Conservation (phyloP, 2,888 invertebrate species). For the Cephus runcator region DNA sequence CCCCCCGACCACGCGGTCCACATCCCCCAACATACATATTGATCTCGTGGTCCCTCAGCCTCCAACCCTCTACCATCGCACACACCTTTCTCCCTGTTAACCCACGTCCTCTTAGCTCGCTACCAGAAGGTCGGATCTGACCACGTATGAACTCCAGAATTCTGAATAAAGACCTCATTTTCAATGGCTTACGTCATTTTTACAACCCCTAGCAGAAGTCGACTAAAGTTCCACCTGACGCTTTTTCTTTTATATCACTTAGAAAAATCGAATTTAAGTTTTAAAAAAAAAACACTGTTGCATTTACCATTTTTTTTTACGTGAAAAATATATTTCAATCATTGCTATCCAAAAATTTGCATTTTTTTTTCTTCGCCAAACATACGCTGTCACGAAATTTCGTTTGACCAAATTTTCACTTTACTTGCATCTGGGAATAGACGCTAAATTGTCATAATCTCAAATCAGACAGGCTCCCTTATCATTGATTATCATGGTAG, state of each 20-base stretch:
- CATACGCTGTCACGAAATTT: too few relatives aligned
- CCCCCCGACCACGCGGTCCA: conserved; percentile 63
- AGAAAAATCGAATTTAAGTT: not conserved
- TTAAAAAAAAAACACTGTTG: not conserved
- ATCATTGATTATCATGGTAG: too few relatives aligned
- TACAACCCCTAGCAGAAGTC: not conserved
- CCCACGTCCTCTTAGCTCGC: conserved; percentile 21
- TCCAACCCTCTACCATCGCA: conserved; percentile 27
- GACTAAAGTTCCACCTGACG: not conserved
- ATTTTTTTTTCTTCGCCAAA: too few relatives aligned
- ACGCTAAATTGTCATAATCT: too few relatives aligned
- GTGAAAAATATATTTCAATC: too few relatives aligned
- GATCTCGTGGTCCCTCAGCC: conserved; percentile 63
- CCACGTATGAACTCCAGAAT: conserved; percentile 28
- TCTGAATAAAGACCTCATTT: not conserved
- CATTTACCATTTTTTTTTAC: not conserved
- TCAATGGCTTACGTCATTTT: not conserved
- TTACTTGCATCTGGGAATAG: too few relatives aligned
- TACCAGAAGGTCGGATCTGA: conserved; percentile 43
- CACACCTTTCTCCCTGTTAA: conserved; percentile 22
- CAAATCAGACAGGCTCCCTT: too few relatives aligned
- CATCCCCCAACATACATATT: conserved; percentile 66
- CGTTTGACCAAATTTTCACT: too few relatives aligned
- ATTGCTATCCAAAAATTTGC: too few relatives aligned
- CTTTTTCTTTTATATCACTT: not conserved